A percentile compares a stretch with the other conserved stretches of the same genome.
Conservation (phyloP, 2,797 vertebrate genomes). For the Hippoglossus hippoglossus region DNA sequence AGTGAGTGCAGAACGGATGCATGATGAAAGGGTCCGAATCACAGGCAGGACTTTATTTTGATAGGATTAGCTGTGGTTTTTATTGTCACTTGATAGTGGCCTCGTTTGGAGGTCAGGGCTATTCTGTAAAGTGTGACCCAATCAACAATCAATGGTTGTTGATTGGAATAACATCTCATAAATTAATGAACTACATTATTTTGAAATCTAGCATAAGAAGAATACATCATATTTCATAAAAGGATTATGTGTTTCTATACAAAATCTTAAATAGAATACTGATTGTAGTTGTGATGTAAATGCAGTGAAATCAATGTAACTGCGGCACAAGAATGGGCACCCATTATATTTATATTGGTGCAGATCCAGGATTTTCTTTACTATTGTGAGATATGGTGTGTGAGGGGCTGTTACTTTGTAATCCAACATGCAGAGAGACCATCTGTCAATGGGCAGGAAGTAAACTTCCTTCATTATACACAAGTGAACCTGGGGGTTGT, state of each 20-base stretch:
- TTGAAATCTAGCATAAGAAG: too few species aligned
- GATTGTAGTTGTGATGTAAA: neutral
- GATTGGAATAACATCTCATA: neutral
- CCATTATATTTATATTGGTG: too few species aligned
- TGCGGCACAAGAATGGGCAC: too few species aligned
- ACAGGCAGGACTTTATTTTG: neutral
- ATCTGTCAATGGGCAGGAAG: neutral
- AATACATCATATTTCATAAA: neutral
- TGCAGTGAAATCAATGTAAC: too few species aligned
- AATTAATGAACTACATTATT: too few species aligned
- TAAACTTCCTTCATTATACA: neutral
- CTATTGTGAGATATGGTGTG: too few species aligned
- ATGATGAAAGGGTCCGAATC: constrained; percentile 4
- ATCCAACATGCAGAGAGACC: neutral
- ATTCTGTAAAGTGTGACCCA: neutral
- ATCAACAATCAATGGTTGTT: neutral
- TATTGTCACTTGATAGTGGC: neutral
- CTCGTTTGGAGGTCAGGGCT: neutral
- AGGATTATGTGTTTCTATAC: neutral
- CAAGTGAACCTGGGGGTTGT: neutral
- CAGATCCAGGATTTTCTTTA: too few species aligned
- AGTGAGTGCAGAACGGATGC: neutral
- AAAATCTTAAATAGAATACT: neutral
- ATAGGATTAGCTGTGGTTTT: neutral
- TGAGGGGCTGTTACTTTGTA: too few species aligned